Evolutionary conservation across 2,113 vertebrate genomes (phyloP).

Genomic region (Elephantulus edwardii): DNA sequence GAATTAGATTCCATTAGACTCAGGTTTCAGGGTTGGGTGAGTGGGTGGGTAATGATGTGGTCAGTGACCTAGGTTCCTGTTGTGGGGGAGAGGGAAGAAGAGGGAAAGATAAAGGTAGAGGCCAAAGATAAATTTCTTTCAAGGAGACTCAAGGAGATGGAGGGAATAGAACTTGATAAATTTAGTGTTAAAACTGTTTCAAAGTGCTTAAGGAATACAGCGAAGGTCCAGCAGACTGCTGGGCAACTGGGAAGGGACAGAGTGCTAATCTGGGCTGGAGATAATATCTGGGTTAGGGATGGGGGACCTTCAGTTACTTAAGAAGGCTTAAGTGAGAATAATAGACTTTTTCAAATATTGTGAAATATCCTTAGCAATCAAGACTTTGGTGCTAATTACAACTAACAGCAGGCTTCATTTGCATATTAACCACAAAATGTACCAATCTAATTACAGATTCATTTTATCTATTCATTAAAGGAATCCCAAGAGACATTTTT

Average conservation of each 20-base stretch:
- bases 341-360: slow-evolving; percentile 16
- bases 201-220: not conserved
- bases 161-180: not conserved
- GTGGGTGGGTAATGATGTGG: not conserved
- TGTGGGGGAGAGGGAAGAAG: not conserved
- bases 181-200: not conserved
- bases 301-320: not conserved
- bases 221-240: not conserved
- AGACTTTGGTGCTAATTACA: slow-evolving; percentile 71
- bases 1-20: too few species aligned
- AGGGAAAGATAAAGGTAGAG: accelerated
- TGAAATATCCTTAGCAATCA: slow-evolving; percentile 34
- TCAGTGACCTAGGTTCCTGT: not conserved
- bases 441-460: slow-evolving; percentile 78
- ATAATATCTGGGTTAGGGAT: too few species aligned
- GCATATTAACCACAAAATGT: slow-evolving; percentile 72
- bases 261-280: not conserved
- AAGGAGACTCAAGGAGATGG: not conserved
- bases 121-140: not conserved
- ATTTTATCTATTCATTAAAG: slow-evolving; percentile 76
- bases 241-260: not conserved
- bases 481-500: slow-evolving; percentile 56
- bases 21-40: not conserved
- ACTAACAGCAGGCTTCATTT: slow-evolving; percentile 66
- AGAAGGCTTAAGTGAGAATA: not conserved